Conservation (phyloP, 2,797 vertebrate species). For the Poeciliopsis turneri region DNA sequence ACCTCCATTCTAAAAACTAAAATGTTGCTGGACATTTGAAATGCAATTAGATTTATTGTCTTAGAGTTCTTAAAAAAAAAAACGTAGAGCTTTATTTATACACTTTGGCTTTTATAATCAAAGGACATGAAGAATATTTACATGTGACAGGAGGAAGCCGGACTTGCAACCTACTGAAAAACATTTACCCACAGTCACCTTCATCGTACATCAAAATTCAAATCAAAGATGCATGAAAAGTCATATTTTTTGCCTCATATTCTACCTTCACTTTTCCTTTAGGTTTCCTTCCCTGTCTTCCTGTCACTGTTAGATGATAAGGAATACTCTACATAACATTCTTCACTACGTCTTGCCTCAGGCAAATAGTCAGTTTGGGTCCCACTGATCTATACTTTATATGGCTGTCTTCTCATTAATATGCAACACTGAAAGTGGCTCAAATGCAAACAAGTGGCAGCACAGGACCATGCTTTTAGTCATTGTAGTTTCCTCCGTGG, state of each 20-base stretch:
- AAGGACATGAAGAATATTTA: not conserved
- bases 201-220: too few relatives aligned
- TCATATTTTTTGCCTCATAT: not conserved
- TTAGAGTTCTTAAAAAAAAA: not conserved
- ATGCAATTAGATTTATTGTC: not conserved
- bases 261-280: not conserved
- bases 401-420: not conserved
- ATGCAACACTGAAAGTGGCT: not conserved
- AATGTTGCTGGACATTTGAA: not conserved
- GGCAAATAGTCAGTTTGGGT: not conserved
- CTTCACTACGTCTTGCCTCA: not conserved
- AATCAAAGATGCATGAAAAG: too few relatives aligned
- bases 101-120: not conserved
- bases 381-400: not conserved
- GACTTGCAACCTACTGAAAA: not conserved
- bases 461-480: conserved; percentile 10
- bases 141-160: not conserved
- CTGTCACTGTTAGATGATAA: not conserved
- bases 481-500: conserved; percentile 21
- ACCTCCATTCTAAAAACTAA: not conserved
- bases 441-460: conserved; percentile 3
- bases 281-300: not conserved
- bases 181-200: not conserved
- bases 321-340: not conserved
- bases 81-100: not conserved